phyloP scores from a whole-genome alignment of 2,888 invertebrate species.

The Gonocerus acuteangulatus region DNA sequence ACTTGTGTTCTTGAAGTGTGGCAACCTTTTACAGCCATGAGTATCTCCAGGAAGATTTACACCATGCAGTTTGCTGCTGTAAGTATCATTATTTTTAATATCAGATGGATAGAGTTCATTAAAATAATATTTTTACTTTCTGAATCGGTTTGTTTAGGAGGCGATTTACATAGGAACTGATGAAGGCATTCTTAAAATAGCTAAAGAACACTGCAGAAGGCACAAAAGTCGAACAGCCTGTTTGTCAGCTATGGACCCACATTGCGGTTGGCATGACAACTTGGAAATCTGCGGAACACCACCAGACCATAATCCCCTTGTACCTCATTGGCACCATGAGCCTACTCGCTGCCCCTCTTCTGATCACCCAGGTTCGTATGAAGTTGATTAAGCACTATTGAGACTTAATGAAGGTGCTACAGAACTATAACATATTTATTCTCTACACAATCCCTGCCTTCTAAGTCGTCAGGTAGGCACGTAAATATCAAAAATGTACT shows the following conservation, averaged over 20 bases:
- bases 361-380: conserved; percentile 50
- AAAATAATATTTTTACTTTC: not conserved
- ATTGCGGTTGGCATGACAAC: conserved; percentile 87
- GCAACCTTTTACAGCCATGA: conserved; percentile 53
- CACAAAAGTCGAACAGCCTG: conserved; percentile 65
- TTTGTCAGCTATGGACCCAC: conserved; percentile 79
- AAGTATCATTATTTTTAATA: conserved; percentile 10
- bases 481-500: too few relatives aligned
- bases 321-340: conserved; percentile 65
- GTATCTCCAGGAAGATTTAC: conserved; percentile 37
- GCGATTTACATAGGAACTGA: conserved; percentile 70
- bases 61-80: conserved; percentile 31
- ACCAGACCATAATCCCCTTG: conserved; percentile 55
- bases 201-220: conserved; percentile 69
- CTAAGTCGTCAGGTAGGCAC: too few relatives aligned
- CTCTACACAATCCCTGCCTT: too few relatives aligned
- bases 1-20: conserved; percentile 82
- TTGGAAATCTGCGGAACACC: conserved; percentile 64
- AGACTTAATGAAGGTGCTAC: too few relatives aligned
- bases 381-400: too few relatives aligned
- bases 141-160: too few relatives aligned
- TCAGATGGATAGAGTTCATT: not conserved
- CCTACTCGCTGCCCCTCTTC: conserved; percentile 62
- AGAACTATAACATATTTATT: too few relatives aligned
- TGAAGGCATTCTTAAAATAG: conserved; percentile 60